These are phyloP conservation scores for Cryptoblepharus egeriae DNA, from an alignment of 2,797 vertebrate genomes.

Conservation along the genomic window DNA sequence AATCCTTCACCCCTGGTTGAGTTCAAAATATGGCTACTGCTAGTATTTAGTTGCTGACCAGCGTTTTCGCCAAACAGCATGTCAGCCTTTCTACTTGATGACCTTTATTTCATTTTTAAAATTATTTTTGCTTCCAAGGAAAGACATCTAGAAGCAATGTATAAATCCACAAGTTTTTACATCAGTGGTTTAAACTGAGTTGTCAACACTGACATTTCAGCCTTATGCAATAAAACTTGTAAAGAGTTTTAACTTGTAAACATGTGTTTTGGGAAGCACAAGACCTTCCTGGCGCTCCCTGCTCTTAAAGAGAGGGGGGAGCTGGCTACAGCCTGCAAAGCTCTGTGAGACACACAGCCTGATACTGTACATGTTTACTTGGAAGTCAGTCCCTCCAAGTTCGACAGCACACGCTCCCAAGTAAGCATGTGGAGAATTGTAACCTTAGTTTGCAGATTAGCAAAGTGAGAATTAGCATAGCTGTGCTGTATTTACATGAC, in stretches of 20 bases:
- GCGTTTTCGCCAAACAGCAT: not conserved
- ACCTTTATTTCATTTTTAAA: not conserved
- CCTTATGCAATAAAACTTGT: slow-evolving; percentile 43
- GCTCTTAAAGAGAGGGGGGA: slow-evolving; percentile 38
- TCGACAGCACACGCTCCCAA: not conserved
- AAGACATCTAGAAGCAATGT: not conserved
- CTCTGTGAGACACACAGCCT: slow-evolving; percentile 29
- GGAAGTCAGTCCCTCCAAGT: not conserved
- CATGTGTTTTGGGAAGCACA: not conserved
- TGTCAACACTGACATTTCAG: slow-evolving; percentile 19
- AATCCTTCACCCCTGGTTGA: not conserved
- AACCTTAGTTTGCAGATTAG: slow-evolving; percentile 61
- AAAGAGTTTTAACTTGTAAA: slow-evolving; percentile 21
- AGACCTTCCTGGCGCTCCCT: slow-evolving; percentile 37
- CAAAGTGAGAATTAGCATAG: slow-evolving; percentile 67
- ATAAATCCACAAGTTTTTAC: not conserved
- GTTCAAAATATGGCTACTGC: not conserved
- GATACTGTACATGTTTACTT: not conserved
- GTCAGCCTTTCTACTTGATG: not conserved
- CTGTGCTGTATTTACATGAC: slow-evolving; percentile 64
- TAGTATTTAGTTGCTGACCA: not conserved
- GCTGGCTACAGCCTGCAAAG: slow-evolving; percentile 37
- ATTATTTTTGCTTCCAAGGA: slow-evolving; percentile 19
- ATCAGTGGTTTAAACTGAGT: slow-evolving; percentile 24
- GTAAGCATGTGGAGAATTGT: not conserved